These are phyloP conservation scores for Phylloscopus whistleri DNA, from an alignment of 2,113 vertebrate genomes.

Conservation along the genomic window DNA sequence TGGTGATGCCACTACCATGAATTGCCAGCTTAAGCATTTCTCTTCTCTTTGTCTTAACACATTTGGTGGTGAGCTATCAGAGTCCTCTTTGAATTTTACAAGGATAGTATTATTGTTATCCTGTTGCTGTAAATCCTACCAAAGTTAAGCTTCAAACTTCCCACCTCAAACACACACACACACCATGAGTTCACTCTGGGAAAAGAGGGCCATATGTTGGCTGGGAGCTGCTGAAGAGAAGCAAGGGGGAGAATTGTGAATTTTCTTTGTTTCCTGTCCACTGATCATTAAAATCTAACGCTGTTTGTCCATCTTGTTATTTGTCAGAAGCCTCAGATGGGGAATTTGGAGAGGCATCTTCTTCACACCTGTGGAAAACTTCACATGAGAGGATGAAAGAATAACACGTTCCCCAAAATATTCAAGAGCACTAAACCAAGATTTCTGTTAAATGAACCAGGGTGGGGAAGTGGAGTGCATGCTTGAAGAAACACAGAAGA, in stretches of 20 bases:
- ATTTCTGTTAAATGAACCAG: background rate
- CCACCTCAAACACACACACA: background rate
- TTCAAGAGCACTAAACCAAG: background rate
- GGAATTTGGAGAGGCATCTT: background rate
- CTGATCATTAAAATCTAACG: constrained; percentile 3
- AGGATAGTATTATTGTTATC: background rate
- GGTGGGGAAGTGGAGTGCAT: fast-evolving
- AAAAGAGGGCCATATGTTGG: background rate
- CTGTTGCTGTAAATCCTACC: background rate
- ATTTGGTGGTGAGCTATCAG: background rate
- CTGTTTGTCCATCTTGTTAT: constrained; percentile 5
- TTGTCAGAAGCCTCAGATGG: constrained; percentile 21
- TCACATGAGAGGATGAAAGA: background rate
- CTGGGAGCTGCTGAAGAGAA: background rate
- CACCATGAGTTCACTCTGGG: background rate
- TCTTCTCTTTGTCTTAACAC: background rate
- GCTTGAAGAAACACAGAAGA: background rate
- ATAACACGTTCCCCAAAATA: background rate
- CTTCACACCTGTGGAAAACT: background rate
- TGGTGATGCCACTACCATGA: background rate
- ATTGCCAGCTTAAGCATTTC: background rate
- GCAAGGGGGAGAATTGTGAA: background rate
- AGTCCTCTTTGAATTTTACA: background rate
- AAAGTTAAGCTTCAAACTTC: background rate
- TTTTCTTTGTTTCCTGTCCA: background rate